These are phyloP conservation scores for Holcopasites calliopsidis DNA, from an alignment of 1,140 invertebrate genomes.

Conservation along the genomic window DNA sequence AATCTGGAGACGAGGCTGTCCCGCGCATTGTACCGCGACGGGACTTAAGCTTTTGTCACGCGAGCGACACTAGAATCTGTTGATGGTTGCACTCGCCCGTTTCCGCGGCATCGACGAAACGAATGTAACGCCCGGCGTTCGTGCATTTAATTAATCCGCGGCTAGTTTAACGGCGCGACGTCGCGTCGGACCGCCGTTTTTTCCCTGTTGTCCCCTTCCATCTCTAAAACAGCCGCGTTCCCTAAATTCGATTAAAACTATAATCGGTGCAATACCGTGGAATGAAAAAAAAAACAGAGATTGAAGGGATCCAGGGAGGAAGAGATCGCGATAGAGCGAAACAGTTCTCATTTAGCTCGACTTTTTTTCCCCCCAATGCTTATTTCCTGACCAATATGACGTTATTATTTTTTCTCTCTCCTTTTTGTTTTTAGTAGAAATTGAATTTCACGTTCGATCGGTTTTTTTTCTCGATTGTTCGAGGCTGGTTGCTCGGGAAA, in stretches of 20 bases:
- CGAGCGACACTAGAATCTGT: constrained; percentile 43
- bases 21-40: constrained; percentile 42
- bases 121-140: constrained; percentile 42
- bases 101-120: constrained; percentile 8
- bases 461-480: constrained; percentile 9
- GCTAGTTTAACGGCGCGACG: constrained; percentile 16
- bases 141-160: constrained; percentile 62
- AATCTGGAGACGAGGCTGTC: constrained; percentile 53
- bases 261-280: constrained; percentile 41
- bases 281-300: constrained; percentile 7
- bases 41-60: constrained; percentile 57
- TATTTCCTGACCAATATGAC: background rate
- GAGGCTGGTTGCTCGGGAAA: background rate
- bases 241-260: constrained; percentile 66
- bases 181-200: constrained; percentile 45
- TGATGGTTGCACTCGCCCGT: constrained; percentile 22
- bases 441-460: constrained; percentile 15
- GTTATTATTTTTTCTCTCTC: background rate
- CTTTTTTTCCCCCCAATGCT: background rate
- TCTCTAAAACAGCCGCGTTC: constrained; percentile 42
- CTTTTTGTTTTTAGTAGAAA: background rate
- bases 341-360: constrained; percentile 25
- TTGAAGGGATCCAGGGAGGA: background rate
- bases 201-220: background rate
- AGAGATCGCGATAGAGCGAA: constrained; percentile 27